phyloP scores from a whole-genome alignment of 92 coral and sea anemone species.

The Phenganax marumi region DNA sequence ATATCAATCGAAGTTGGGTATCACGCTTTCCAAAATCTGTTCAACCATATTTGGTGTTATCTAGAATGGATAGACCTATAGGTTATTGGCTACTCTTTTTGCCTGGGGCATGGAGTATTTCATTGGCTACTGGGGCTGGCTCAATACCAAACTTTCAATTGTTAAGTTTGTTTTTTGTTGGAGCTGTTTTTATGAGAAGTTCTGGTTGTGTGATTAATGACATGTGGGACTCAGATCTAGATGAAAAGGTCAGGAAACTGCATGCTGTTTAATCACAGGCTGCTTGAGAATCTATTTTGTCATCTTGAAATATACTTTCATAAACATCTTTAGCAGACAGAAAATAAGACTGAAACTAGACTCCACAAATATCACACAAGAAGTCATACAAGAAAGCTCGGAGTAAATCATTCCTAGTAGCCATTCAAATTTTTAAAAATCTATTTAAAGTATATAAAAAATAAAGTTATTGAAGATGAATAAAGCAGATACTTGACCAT shows the following conservation, averaged over 20 bases:
- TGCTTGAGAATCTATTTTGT: too few relatives aligned
- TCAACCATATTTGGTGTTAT: constrained; percentile 79
- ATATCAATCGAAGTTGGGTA: constrained; percentile 30
- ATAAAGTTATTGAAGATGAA: too few relatives aligned
- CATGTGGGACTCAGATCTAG: constrained; percentile 96
- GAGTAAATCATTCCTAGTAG: too few relatives aligned
- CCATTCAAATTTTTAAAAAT: too few relatives aligned
- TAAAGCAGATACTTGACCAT: too few relatives aligned
- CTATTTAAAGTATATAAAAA: too few relatives aligned
- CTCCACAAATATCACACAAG: too few relatives aligned
- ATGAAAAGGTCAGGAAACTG: constrained; percentile 71
- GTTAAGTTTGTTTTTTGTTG: constrained; percentile 78
- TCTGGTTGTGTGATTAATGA: constrained; percentile 98
- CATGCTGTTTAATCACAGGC: too few relatives aligned
- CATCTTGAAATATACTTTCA: too few relatives aligned
- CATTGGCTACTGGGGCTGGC: constrained; percentile 84
- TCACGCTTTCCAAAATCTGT: constrained; percentile 59
- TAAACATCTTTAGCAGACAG: too few relatives aligned
- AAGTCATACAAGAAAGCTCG: too few relatives aligned
- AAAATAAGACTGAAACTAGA: too few relatives aligned
- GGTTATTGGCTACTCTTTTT: constrained; percentile 90
- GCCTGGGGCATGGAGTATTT: constrained; percentile 96
- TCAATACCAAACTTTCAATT: constrained; percentile 68
- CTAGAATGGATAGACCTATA: constrained; percentile 85
- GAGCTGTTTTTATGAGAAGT: constrained; percentile 89